Percentiles rank a stretch among this genome's conserved stretches.
Conservation (phyloP, 2,113 vertebrate genomes). For the Sceloporus undulatus region DNA sequence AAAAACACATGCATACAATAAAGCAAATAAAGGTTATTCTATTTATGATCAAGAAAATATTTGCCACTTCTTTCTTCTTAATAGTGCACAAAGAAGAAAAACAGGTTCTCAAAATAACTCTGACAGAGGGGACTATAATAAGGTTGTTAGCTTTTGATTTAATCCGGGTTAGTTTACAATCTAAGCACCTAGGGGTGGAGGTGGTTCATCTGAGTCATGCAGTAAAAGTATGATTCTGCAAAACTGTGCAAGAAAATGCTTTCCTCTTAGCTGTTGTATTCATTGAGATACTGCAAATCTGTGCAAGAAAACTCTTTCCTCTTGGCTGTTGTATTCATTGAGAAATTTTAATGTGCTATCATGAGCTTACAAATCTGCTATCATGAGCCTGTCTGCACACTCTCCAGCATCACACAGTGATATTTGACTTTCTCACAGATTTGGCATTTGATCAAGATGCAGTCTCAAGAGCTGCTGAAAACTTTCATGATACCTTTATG, state of each 20-base stretch:
- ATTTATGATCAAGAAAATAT: neutral
- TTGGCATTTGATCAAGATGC: neutral
- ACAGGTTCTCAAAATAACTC: conserved; percentile 26
- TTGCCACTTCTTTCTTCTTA: accelerated
- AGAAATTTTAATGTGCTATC: neutral
- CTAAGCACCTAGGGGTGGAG: conserved; percentile 47
- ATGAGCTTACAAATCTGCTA: neutral
- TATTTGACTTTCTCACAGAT: neutral
- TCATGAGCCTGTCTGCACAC: neutral
- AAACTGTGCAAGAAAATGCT: conserved; percentile 33
- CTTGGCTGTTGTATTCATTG: conserved; percentile 8
- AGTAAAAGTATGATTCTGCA: neutral
- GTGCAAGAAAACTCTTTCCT: neutral
- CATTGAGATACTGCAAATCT: conserved; percentile 49
- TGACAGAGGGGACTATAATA: neutral
- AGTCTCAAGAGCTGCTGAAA: neutral
- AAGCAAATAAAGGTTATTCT: neutral
- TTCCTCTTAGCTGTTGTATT: neutral
- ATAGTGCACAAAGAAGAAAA: conserved; percentile 33
- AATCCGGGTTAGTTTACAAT: conserved; percentile 25
- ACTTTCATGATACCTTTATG: neutral
- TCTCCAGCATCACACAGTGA: neutral
- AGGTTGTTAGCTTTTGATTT: neutral
- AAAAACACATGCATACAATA: neutral
- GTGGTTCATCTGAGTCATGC: conserved; percentile 57